A percentile compares a stretch with the other conserved stretches of the same genome.
These are phyloP conservation scores for Cybosia mesomella DNA, from an alignment of 2,888 invertebrate genomes.

Conservation along the genomic window DNA sequence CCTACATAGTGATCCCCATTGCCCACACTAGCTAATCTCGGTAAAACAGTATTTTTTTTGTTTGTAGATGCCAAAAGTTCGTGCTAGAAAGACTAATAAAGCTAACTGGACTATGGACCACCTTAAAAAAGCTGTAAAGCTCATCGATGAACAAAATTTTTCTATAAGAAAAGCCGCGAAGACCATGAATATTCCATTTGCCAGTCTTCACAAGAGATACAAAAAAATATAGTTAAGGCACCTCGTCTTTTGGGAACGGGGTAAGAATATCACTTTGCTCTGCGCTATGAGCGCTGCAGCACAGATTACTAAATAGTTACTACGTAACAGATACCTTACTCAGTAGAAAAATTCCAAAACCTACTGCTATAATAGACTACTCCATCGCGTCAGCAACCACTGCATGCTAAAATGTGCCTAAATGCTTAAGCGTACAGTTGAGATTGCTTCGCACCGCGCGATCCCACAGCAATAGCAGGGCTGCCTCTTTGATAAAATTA, in stretches of 20 bases:
- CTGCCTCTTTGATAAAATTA: too few relatives aligned
- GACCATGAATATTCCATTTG: constrained; percentile 36
- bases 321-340: too few relatives aligned
- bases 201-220: constrained; percentile 34
- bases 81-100: constrained; percentile 34
- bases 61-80: constrained; percentile 37
- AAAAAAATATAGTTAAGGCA: constrained; percentile 14
- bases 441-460: too few relatives aligned
- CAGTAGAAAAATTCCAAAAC: too few relatives aligned
- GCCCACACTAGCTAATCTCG: constrained; percentile 23
- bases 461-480: too few relatives aligned
- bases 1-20: constrained; percentile 29
- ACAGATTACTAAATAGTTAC: too few relatives aligned
- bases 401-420: too few relatives aligned
- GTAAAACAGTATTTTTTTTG: constrained; percentile 25
- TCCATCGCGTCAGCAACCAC: too few relatives aligned
- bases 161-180: constrained; percentile 36
- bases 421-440: too few relatives aligned
- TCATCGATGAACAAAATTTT: constrained; percentile 33
- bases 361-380: too few relatives aligned
- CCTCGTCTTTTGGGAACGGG: constrained; percentile 58
- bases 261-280: constrained; percentile 67
- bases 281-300: constrained; percentile 70
- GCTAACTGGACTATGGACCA: constrained; percentile 37
- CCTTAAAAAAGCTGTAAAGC: constrained; percentile 33